Evolutionary conservation across 2,797 vertebrate species (phyloP).

Genomic region (Pseudopleuronectes americanus): DNA sequence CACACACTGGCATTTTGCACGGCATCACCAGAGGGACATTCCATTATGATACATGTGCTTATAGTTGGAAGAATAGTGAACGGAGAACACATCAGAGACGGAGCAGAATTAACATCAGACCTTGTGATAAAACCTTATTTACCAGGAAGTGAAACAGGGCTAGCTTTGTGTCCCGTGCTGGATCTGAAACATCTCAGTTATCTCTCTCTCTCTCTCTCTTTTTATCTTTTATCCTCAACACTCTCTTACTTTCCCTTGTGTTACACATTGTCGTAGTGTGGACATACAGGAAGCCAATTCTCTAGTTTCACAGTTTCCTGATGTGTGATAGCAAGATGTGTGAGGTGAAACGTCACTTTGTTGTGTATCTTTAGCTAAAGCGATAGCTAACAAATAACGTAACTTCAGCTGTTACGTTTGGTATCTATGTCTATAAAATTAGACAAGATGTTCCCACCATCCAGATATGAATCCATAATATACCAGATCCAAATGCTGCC

Average conservation of each 20-base stretch:
- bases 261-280: background rate
- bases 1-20: slow-evolving; percentile 11
- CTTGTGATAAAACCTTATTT: background rate
- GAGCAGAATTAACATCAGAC: background rate
- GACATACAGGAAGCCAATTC: too few relatives aligned
- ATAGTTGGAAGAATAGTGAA: background rate
- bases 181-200: slow-evolving; percentile 4
- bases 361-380: too few relatives aligned
- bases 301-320: too few relatives aligned
- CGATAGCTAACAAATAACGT: too few relatives aligned
- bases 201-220: background rate
- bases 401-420: too few relatives aligned
- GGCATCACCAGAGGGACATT: background rate
- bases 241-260: background rate
- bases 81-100: background rate
- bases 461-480: too few relatives aligned
- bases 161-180: background rate
- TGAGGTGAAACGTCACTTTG: too few relatives aligned
- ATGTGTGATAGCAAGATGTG: too few relatives aligned
- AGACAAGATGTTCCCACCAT: too few relatives aligned
- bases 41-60: too few relatives aligned
- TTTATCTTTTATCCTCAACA: background rate
- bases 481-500: too few relatives aligned
- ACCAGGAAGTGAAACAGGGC: background rate
- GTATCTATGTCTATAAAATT: too few relatives aligned